Evolutionary conservation across 2,888 invertebrate genomes (phyloP), one percentile per base, ranked within the genome.

Genomic region (Cantharis rufa): DNA sequence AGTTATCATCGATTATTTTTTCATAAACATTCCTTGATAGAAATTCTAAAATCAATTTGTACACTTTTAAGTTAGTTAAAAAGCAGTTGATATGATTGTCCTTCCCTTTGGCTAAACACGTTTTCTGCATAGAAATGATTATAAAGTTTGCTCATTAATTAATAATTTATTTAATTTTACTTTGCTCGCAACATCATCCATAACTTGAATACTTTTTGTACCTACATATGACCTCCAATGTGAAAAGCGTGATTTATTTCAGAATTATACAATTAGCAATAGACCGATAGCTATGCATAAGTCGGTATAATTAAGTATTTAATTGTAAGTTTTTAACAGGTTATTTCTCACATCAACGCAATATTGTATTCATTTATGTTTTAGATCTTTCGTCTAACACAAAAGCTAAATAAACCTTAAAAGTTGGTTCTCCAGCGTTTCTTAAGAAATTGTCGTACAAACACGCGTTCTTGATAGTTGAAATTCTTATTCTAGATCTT

Each of bases 71-170:
- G 69, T 72, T 69, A 69, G 69, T 76, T 69, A 63, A 48, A 66
- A 70, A 62, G 21, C 21, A 21, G 24, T 28, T 68, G 64, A 72
- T 62, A 27, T 64, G 28, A 63, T 63, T 70, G 76, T 72, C 76
- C 76, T 76, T 76, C 72, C 76, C 76, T 70, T 64, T 69, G 76
- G 76, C 76, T 10, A 15, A 62, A 72, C 76, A 76, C 72, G 76
- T 72, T 72, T 63, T 62, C 62, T 69, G 75, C 62, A 69, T 75
- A 75, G 21, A 32, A 75, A 71, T 28, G 66, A 68, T 71, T 75
- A 28, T 69, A 27, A 66, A 66, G 66, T 64, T 73, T 32, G 64
- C 11, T 71, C 32, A 64, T 32, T 71, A 71, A 75, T 75, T 68
- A 75, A 75, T 75, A 71, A 28, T 71, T 75, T 71, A 75, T 75